These are phyloP conservation scores for Oscheius sp. DNA, from an alignment of 2,888 invertebrate genomes.

Conservation along the genomic window DNA sequence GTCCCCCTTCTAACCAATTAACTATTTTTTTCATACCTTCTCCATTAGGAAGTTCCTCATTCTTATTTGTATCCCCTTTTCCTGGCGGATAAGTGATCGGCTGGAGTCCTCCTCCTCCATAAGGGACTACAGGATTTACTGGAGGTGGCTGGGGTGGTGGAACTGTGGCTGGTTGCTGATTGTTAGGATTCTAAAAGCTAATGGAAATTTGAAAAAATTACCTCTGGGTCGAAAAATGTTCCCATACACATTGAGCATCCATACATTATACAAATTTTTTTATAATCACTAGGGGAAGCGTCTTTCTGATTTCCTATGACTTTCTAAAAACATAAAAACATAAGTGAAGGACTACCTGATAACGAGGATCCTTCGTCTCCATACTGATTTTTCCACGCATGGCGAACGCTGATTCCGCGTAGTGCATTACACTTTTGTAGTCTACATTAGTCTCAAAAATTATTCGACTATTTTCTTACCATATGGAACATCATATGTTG, in stretches of 20 bases:
- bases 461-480: background rate
- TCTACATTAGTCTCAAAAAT: constrained; percentile 28
- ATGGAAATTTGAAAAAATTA: background rate
- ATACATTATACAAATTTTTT: constrained; percentile 63
- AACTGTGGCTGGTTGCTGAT: background rate
- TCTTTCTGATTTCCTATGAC: constrained; percentile 59
- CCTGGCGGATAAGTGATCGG: constrained; percentile 5
- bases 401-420: constrained; percentile 60
- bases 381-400: constrained; percentile 55
- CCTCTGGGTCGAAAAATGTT: constrained; percentile 5
- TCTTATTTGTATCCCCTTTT: no score
- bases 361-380: constrained; percentile 54
- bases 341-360: constrained; percentile 43
- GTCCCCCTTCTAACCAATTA: no score
- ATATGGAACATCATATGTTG: constrained; percentile 61
- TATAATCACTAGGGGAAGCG: constrained; percentile 60
- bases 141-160: background rate
- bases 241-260: constrained; percentile 50
- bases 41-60: no score
- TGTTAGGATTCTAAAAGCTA: constrained; percentile 3
- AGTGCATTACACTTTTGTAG: constrained; percentile 59
- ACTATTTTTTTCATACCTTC: no score
- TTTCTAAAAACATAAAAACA: constrained; percentile 42
- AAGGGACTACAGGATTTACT: background rate
- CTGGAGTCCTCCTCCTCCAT: background rate